phyloP scores from a whole-genome alignment of 2,797 vertebrate species.

The Muscicapa comitata region DNA sequence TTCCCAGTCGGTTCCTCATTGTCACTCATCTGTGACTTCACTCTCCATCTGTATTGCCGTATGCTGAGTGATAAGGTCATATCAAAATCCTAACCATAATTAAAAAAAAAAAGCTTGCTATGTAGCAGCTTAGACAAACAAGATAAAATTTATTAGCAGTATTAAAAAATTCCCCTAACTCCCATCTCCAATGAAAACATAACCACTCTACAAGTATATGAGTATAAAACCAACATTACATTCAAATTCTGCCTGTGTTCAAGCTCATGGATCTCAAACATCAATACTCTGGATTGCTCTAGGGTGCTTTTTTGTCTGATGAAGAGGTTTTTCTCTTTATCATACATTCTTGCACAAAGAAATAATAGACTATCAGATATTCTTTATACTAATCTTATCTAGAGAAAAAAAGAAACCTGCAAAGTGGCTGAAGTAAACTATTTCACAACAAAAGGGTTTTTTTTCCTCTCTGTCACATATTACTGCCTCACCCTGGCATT shows the following conservation, averaged over 20 bases:
- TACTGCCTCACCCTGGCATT: background rate
- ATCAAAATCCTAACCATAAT: background rate
- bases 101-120: background rate
- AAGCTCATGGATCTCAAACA: background rate
- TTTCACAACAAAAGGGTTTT: background rate
- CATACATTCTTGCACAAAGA: background rate
- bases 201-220: background rate
- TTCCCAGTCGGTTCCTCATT: background rate
- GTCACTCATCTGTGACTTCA: slow-evolving; percentile 2
- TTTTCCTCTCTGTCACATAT: background rate
- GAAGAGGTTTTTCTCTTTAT: background rate
- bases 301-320: background rate
- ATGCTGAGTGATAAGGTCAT: slow-evolving; percentile 9
- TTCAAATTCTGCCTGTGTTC: background rate
- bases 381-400: background rate
- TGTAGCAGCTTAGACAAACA: background rate
- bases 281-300: background rate
- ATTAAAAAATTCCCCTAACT: background rate
- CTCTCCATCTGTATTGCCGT: slow-evolving; percentile 30
- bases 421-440: background rate
- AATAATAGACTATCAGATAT: background rate
- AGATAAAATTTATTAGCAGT: background rate
- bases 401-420: background rate
- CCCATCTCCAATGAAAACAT: background rate
- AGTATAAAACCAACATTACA: background rate